These are phyloP conservation scores for Lutraria rhynchaena DNA, from an alignment of 1,140 invertebrate genomes.

Conservation along the genomic window DNA sequence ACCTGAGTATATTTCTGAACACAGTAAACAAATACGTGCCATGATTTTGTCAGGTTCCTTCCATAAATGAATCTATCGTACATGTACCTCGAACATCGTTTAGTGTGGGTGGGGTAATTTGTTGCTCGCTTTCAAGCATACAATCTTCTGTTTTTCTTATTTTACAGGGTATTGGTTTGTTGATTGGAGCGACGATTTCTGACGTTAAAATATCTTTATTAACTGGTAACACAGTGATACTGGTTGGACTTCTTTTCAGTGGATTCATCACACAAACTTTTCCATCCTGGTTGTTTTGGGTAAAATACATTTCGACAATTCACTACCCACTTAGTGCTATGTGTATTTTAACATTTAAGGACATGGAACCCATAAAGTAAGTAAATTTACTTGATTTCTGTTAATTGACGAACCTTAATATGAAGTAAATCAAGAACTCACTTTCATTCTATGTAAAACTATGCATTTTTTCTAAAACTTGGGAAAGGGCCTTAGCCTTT, in stretches of 20 bases:
- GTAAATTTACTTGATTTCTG: not conserved
- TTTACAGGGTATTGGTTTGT: slow-evolving; percentile 6
- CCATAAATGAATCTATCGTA: too few relatives aligned
- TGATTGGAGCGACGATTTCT: not conserved
- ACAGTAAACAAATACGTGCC: too few relatives aligned
- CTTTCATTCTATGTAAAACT: not conserved
- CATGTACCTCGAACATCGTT: too few relatives aligned
- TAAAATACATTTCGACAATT: slow-evolving; percentile 16
- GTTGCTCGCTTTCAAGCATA: too few relatives aligned
- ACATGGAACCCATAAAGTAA: slow-evolving; percentile 40
- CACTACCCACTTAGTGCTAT: slow-evolving; percentile 28
- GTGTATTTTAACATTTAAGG: not conserved
- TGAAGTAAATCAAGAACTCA: not conserved
- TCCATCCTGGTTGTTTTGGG: slow-evolving; percentile 26
- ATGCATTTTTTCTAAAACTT: too few relatives aligned
- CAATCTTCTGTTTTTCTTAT: not conserved
- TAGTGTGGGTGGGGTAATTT: too few relatives aligned
- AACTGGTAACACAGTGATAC: slow-evolving; percentile 6
- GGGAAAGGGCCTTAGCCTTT: too few relatives aligned
- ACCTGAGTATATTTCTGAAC: too few relatives aligned
- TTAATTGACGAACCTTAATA: not conserved
- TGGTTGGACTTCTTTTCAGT: slow-evolving; percentile 3
- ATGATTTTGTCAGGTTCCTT: too few relatives aligned
- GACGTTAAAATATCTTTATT: not conserved
- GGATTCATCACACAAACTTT: slow-evolving; percentile 37